Conservation (phyloP, 2,113 vertebrate genomes). For the Sylvietta virens region DNA sequence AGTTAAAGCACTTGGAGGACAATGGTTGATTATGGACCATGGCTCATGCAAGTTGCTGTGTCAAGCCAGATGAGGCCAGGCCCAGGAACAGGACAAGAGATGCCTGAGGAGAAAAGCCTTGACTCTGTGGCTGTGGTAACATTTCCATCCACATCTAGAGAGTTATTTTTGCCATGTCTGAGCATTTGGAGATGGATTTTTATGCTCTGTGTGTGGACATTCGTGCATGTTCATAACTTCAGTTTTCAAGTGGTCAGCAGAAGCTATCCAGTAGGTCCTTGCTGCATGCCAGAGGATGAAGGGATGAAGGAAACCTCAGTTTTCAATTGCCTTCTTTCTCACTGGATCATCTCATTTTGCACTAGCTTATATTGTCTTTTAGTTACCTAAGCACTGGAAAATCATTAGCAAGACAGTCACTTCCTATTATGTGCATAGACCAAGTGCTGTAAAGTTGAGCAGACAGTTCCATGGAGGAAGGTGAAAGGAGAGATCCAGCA, state of each 20-base stretch:
- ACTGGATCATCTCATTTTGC: background rate
- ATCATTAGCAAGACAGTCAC: background rate
- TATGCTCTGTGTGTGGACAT: background rate
- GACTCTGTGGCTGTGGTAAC: background rate
- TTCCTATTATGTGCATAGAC: background rate
- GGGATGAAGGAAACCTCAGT: background rate
- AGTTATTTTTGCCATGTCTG: background rate
- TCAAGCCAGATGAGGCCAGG: background rate
- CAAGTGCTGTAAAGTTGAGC: background rate
- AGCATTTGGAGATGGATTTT: background rate
- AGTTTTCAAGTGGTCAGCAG: background rate
- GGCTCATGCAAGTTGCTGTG: fast-evolving
- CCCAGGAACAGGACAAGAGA: background rate
- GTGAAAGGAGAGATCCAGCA: background rate
- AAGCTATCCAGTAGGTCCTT: background rate
- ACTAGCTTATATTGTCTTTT: background rate
- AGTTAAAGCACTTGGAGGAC: background rate
- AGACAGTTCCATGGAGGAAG: background rate
- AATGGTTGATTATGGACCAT: background rate
- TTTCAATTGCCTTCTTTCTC: background rate
- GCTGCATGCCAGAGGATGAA: background rate
- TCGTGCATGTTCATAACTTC: background rate
- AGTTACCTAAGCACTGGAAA: background rate
- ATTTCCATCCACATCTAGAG: background rate
- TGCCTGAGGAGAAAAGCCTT: background rate